Evolutionary conservation across 1,140 invertebrate genomes (phyloP).

Genomic region (Onthophagus taurus): DNA sequence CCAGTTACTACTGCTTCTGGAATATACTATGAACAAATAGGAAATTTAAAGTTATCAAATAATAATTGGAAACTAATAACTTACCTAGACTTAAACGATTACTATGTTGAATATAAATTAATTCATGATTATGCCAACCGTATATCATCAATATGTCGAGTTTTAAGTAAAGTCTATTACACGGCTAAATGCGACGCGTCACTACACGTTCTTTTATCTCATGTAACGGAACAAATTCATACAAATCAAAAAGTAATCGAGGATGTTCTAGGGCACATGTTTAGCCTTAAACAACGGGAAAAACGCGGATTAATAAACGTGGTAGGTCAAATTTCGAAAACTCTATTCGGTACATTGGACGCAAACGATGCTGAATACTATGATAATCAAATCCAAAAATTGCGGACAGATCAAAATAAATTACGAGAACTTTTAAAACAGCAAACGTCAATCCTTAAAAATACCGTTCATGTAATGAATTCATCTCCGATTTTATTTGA

Average conservation of each 20-base stretch:
- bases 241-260: neutral
- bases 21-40: too few species aligned
- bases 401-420: conserved; percentile 17
- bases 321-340: conserved; percentile 10
- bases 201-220: neutral
- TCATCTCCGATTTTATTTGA: too few species aligned
- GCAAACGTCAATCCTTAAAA: conserved; percentile 17
- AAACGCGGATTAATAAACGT: neutral
- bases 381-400: conserved; percentile 17
- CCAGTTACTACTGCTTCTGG: too few species aligned
- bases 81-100: too few species aligned
- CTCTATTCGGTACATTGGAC: conserved; percentile 20
- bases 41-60: too few species aligned
- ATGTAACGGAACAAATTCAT: neutral
- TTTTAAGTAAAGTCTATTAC: neutral
- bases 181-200: neutral
- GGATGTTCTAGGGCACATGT: neutral
- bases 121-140: too few species aligned
- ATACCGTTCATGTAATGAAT: too few species aligned
- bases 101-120: too few species aligned
- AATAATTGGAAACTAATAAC: too few species aligned
- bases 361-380: conserved; percentile 20
- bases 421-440: conserved; percentile 16
- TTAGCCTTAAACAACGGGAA: neutral
- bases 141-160: too few species aligned